Percentiles rank a stretch among this genome's conserved stretches.
Evolutionary conservation across 2,113 vertebrate genomes (phyloP).

Genomic region (Sinosuthora webbiana): DNA sequence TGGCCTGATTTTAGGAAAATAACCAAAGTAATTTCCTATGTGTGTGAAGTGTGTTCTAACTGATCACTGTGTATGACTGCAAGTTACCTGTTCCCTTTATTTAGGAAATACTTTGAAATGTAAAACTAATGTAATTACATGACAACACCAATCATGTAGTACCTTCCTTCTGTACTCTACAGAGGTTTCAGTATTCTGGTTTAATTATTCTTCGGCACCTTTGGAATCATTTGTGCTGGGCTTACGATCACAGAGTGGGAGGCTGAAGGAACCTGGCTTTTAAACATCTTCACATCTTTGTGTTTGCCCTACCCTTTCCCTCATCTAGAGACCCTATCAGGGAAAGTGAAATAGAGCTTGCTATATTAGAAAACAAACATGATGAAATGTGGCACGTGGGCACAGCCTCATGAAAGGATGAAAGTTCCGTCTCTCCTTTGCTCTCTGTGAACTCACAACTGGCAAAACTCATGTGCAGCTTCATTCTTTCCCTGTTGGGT

Average conservation of each 20-base stretch:
- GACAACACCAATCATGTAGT: rapidly evolving
- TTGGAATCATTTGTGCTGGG: neutral
- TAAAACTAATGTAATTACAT: neutral
- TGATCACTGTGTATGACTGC: neutral
- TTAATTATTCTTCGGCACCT: neutral
- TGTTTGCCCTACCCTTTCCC: neutral
- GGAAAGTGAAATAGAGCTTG: neutral
- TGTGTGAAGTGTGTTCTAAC: neutral
- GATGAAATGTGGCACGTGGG: neutral
- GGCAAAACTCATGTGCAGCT: neutral
- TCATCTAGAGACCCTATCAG: neutral
- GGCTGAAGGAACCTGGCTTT: neutral
- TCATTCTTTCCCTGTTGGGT: neutral
- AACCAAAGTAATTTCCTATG: neutral
- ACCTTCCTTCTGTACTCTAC: neutral
- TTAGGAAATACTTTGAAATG: neutral
- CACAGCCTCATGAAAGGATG: neutral
- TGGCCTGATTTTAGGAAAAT: neutral
- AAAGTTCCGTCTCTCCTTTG: neutral
- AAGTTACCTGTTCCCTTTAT: neutral
- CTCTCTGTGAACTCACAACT: neutral
- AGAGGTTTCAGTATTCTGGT: neutral
- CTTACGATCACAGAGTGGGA: neutral
- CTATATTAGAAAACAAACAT: neutral
- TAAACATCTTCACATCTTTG: neutral